phyloP scores from a whole-genome alignment of 1,140 invertebrate genomes.

The Trichoplusia ni region DNA sequence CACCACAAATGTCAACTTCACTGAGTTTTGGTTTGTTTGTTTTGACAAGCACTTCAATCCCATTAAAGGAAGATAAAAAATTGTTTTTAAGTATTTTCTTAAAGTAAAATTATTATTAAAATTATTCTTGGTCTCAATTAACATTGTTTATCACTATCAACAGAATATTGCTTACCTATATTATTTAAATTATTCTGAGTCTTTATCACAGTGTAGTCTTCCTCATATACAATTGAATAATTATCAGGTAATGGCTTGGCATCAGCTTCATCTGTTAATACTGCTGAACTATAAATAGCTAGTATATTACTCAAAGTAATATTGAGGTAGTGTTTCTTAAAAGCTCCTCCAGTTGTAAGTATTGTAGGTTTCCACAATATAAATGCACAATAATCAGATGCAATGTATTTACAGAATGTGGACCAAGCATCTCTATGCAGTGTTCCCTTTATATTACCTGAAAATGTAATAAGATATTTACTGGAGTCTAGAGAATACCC shows the following conservation, averaged over 20 bases:
- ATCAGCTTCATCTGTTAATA: slow-evolving; percentile 48
- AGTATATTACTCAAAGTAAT: slow-evolving; percentile 69
- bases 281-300: slow-evolving; percentile 63
- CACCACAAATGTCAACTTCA: too few relatives aligned
- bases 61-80: too few relatives aligned
- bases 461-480: slow-evolving; percentile 40
- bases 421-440: slow-evolving; percentile 75
- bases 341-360: slow-evolving; percentile 68
- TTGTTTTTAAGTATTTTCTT: too few relatives aligned
- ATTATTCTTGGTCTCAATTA: too few relatives aligned
- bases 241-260: slow-evolving; percentile 49
- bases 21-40: too few relatives aligned
- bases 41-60: too few relatives aligned
- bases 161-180: slow-evolving; percentile 52
- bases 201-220: slow-evolving; percentile 64
- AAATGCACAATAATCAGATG: slow-evolving; percentile 65
- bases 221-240: slow-evolving; percentile 52
- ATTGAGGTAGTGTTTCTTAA: slow-evolving; percentile 74
- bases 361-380: slow-evolving; percentile 66
- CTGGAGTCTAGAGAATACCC: not conserved
- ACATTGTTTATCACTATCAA: too few relatives aligned
- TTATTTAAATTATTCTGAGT: slow-evolving; percentile 39
- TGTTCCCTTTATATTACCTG: slow-evolving; percentile 72
- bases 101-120: not conserved
- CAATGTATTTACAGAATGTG: slow-evolving; percentile 65